These are phyloP conservation scores for Schizotus pectinicornis DNA, from an alignment of 2,888 invertebrate species.

Conservation along the genomic window DNA sequence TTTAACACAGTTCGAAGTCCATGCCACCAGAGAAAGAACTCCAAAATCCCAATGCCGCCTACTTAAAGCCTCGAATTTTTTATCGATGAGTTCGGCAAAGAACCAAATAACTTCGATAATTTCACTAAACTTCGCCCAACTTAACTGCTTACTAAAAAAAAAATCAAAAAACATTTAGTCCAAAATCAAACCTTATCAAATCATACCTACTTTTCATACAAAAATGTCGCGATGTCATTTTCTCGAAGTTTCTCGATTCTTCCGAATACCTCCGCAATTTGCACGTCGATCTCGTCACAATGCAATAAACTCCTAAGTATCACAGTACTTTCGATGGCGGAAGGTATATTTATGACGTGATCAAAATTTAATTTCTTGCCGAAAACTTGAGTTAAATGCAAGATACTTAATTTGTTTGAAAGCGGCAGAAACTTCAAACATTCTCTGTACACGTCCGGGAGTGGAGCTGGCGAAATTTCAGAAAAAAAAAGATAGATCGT, in stretches of 20 bases:
- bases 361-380: conserved; percentile 41
- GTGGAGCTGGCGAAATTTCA: conserved; percentile 33
- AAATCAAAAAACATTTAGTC: conserved; percentile 5
- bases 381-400: conserved; percentile 51
- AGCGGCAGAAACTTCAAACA: conserved; percentile 29
- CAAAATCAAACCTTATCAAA: background rate
- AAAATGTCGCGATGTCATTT: conserved; percentile 41
- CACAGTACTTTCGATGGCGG: conserved; percentile 41
- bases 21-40: conserved; percentile 72
- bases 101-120: conserved; percentile 57
- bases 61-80: conserved; percentile 45
- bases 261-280: conserved; percentile 50
- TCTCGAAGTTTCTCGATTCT: conserved; percentile 44
- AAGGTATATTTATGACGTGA: conserved; percentile 37
- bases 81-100: conserved; percentile 50
- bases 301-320: conserved; percentile 44
- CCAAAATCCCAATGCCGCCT: conserved; percentile 76
- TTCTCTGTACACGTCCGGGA: conserved; percentile 35
- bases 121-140: conserved; percentile 51
- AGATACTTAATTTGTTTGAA: conserved; percentile 28
- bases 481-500: conserved; percentile 41
- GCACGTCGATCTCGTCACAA: conserved; percentile 50
- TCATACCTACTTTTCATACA: conserved; percentile 38
- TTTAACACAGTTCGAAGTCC: conserved; percentile 65
- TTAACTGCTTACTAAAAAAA: conserved; percentile 46